Evolutionary conservation across 2,797 vertebrate species (phyloP).

Genomic region (Scolopax rusticola): DNA sequence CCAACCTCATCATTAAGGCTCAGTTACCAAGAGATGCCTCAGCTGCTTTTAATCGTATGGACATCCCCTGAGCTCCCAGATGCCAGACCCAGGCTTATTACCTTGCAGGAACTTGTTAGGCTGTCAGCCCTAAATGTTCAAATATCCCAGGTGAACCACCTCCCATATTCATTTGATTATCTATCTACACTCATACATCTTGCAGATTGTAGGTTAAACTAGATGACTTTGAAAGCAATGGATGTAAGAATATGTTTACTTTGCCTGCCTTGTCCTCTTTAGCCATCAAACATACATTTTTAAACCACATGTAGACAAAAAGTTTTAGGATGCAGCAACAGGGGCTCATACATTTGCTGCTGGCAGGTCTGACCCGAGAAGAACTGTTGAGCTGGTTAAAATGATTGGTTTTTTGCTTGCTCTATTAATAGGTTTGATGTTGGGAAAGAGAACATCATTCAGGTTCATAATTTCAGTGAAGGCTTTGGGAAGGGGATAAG

Average conservation of each 20-base stretch:
- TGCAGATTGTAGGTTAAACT: neutral
- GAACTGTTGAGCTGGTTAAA: neutral
- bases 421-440: neutral
- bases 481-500: neutral
- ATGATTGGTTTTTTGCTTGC: accelerated
- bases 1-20: neutral
- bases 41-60: constrained; percentile 13
- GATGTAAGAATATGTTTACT: neutral
- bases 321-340: neutral
- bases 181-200: neutral
- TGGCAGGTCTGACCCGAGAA: accelerated
- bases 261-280: constrained; percentile 3
- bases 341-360: neutral
- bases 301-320: neutral
- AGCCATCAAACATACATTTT: neutral
- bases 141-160: constrained; percentile 27
- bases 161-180: constrained; percentile 37
- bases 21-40: constrained; percentile 6
- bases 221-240: neutral
- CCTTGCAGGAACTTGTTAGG: constrained; percentile 50
- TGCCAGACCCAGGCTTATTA: neutral
- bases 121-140: constrained; percentile 23
- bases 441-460: neutral
- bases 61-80: constrained; percentile 25
- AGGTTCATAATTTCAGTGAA: neutral